Base-by-base conservation (phyloP, 2,888 invertebrate species). In the Cheilosia soror region DNA sequence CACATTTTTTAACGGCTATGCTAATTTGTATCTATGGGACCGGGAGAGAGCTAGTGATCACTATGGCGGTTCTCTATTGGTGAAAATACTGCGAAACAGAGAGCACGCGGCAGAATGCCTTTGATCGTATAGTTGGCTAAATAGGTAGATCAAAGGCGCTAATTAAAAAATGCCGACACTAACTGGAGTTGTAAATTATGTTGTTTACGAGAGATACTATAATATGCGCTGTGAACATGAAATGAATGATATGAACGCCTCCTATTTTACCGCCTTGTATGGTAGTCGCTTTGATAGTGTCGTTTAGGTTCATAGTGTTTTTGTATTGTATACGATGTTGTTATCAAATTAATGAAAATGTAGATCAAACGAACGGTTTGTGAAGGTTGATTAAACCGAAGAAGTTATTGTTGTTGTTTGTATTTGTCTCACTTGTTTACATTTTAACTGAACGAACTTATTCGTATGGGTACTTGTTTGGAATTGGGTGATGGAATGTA, bases 81-180 rank as follows among this genome's bases (percentile, higher is more conserved):
- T 37, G 62, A 63, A 55, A 55, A 58, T 57, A 25, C n/a, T 69
- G n/a, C n/a, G 55, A 73, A 55, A 20, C 73, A 20, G 62, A 29
- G 25, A 27, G 69, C n/a, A n/a, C 58, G 44, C 42, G 63, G 79
- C 63, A 42, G 58, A 62, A 27, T 47, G 72, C 42, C 79, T 79
- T 79, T 79, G 79, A 79, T 72, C 72, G 49, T 33, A 65, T 44
- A 65, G 79, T 72, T 66, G 65, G 65, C 57, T 79, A 72, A 79
- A 79, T 79, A 71, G 55, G 40, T 72, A 71, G 66, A 80, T 85
- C 85, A 85, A 80, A 85, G 85, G 58, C 33, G 76, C 72, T 72
- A 81, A 72, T 85, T 76, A 85, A 80, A 81, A 80, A 73, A 81
- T 53, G 76, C 85, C 85, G 85, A 71, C 85, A 65, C 62, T 80